phyloP scores from a whole-genome alignment of 2,888 invertebrate genomes.

The Tetrapedia diversipes region DNA sequence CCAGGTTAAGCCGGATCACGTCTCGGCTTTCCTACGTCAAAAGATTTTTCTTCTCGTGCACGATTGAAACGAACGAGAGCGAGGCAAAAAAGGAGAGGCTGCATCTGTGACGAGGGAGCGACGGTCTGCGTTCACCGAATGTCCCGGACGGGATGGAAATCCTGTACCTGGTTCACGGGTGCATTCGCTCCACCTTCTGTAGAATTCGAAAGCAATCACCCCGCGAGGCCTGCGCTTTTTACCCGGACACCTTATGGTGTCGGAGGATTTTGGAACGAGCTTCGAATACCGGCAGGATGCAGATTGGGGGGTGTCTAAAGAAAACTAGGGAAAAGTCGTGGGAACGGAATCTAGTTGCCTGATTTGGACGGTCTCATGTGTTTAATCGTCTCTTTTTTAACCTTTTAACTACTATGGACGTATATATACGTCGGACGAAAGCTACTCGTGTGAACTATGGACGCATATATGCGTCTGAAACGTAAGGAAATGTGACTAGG shows the following conservation, averaged over 20 bases:
- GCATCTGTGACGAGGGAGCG: constrained; percentile 22
- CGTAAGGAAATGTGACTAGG: too few species aligned
- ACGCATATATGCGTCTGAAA: too few species aligned
- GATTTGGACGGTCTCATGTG: too few species aligned
- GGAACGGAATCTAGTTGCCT: too few species aligned
- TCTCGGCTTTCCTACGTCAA: constrained; percentile 38
- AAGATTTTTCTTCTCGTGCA: constrained; percentile 50
- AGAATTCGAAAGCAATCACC: constrained; percentile 48
- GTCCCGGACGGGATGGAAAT: constrained; percentile 5
- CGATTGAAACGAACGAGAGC: constrained; percentile 21
- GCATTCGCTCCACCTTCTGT: constrained; percentile 49
- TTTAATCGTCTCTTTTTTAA: too few species aligned
- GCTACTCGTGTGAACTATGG: too few species aligned
- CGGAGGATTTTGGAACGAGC: neutral
- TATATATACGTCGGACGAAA: too few species aligned
- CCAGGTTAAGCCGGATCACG: constrained; percentile 45
- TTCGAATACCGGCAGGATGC: neutral
- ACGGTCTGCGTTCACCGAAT: neutral
- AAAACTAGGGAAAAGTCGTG: too few species aligned
- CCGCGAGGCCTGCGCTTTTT: neutral
- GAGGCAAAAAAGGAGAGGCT: neutral
- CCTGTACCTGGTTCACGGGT: constrained; percentile 22
- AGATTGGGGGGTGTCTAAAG: too few species aligned
- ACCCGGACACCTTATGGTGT: constrained; percentile 29
- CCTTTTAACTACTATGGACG: too few species aligned